Percentiles rank a stretch among this genome's conserved stretches.
phyloP scores from a whole-genome alignment of 2,888 invertebrate genomes.

The Drosophila imparisetae region DNA sequence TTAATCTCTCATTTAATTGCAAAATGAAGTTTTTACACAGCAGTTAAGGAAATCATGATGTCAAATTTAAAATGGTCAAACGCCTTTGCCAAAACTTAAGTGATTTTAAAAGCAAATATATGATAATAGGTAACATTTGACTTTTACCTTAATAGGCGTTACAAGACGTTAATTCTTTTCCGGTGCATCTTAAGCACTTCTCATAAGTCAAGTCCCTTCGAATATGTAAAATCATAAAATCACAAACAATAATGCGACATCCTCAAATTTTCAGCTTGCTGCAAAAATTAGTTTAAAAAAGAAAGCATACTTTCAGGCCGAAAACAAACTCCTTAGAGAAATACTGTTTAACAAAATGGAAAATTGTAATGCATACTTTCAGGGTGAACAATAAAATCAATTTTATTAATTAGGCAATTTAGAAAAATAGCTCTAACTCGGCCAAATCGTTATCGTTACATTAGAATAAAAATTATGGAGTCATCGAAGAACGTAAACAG shows the following conservation, averaged over 20 bases:
- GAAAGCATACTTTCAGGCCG: neutral
- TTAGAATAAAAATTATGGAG: neutral
- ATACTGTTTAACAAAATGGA: neutral
- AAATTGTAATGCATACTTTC: neutral
- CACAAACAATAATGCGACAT: neutral
- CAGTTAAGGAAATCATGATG: neutral
- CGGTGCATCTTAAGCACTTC: fast-evolving
- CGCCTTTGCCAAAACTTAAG: neutral
- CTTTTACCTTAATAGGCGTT: neutral
- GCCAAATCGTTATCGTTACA: neutral
- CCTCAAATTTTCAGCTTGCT: neutral
- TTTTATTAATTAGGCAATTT: neutral
- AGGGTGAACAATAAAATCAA: neutral
- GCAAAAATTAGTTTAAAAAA: fast-evolving
- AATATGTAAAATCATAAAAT: neutral
- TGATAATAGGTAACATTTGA: no score
- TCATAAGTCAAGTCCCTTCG: neutral
- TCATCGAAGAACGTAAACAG: neutral
- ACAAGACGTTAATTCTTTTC: neutral
- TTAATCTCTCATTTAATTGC: neutral
- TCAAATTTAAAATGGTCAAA: neutral
- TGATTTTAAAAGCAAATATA: neutral
- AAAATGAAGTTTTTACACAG: neutral
- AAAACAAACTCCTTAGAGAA: neutral
- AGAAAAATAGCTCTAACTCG: neutral